Evolutionary conservation across 2,113 vertebrate species (phyloP), one percentile per base, ranked within the genome.

Genomic region (Oreamnos americanus): DNA sequence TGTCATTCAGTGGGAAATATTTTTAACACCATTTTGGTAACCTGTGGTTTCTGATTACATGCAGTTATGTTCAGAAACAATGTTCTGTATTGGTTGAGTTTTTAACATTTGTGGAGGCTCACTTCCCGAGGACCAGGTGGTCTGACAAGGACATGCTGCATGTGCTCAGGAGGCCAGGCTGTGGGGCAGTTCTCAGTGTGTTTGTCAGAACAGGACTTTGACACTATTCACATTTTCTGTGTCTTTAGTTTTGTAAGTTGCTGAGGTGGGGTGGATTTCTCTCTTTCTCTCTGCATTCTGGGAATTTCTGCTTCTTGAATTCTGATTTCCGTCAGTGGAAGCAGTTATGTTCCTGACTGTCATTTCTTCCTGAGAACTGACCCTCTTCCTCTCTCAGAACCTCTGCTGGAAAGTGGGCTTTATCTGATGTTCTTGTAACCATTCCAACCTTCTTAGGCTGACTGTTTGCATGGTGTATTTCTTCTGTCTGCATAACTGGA

Each of bases 61-160:
- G 67, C 17, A 13, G 2, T 17, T 81, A 39, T 90, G 79, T 81
- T 60, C 5, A 2, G 47, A 71, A 55, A 51, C 74, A 5, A 1
- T 8, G 16, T 12, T 15, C 26, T n/a, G 5, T 45, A 33, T 28
- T 30, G 3, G 26, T 74, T 88, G n/a, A 23, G 3, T 47, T 60
- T 57, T 47, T n/a, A 6, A 53, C 19, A 9, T 23, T 23, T 64
- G 3, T 53, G 39, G 45, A 76, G 78, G 49, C 16, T 45, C 21
- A 8, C 36, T 47, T 62, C 60, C 43, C 1, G 25, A 19, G 95
- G 43, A 36, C 33, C 74, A 33, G 7, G 36, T 19, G 23, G 16
- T 43, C 43, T 67, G 55, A 1, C n/a, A 12, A 5, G 16, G 19
- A 6, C 21, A 5, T 1, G 28, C 55, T 3, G 1, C 19, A 0